These are phyloP conservation scores for Oriolus oriolus DNA, from an alignment of 2,113 vertebrate species.

Conservation along the genomic window DNA sequence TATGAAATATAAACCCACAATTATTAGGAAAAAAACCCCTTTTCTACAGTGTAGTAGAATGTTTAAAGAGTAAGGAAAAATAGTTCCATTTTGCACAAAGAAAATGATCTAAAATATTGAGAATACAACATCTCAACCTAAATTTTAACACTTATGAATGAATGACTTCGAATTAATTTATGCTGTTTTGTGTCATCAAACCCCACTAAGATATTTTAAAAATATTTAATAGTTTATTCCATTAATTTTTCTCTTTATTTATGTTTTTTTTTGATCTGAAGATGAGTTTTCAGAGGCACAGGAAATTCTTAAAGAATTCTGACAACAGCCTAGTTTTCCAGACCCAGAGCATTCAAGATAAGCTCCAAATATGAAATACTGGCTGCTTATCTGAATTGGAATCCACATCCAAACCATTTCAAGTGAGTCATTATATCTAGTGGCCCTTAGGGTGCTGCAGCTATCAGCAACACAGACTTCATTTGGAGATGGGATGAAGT, in stretches of 20 bases:
- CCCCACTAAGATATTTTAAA: neutral
- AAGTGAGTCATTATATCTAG: neutral
- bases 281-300: neutral
- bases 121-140: neutral
- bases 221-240: neutral
- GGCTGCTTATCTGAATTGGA: constrained; percentile 39
- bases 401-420: constrained; percentile 9
- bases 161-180: neutral
- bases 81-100: neutral
- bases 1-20: neutral
- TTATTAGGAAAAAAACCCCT: neutral
- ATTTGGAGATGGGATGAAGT: neutral
- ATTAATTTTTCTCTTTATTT: neutral
- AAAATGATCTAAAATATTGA: neutral
- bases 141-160: neutral
- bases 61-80: neutral
- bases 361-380: constrained; percentile 4
- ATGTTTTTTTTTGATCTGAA: neutral
- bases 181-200: neutral
- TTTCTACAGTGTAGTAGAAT: neutral
- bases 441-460: neutral
- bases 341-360: neutral
- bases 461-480: neutral
- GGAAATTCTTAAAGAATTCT: neutral
- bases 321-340: neutral